Evolutionary conservation across 1,140 invertebrate genomes (phyloP).

Genomic region (Glossosoma conforme): DNA sequence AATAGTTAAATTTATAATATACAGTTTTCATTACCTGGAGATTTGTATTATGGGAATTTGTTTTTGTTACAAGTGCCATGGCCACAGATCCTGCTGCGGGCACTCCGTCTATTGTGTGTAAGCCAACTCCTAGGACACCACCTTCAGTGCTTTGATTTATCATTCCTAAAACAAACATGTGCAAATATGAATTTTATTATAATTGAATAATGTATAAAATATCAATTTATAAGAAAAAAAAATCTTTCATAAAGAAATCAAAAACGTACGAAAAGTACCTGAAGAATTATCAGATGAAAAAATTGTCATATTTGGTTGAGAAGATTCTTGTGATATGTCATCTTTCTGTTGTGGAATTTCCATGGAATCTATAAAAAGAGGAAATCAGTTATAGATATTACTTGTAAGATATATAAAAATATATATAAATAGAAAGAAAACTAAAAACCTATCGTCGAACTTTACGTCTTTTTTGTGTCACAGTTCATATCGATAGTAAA

Average conservation of each 20-base stretch:
- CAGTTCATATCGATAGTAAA: no score
- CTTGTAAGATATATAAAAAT: neutral
- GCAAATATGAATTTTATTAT: no score
- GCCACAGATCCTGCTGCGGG: constrained; percentile 32
- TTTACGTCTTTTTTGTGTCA: no score
- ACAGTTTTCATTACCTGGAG: constrained; percentile 32
- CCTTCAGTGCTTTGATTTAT: neutral
- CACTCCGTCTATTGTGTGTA: constrained; percentile 36
- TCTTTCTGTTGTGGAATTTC: neutral
- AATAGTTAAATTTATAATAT: no score
- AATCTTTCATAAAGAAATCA: constrained; percentile 3
- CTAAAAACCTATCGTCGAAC: no score
- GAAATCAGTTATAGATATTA: neutral
- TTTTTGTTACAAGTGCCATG: constrained; percentile 30
- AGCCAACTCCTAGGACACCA: constrained; percentile 8
- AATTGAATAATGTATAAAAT: no score
- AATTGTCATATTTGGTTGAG: neutral
- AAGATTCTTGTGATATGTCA: constrained; percentile 1
- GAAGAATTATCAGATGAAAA: neutral
- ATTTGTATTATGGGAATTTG: constrained; percentile 32
- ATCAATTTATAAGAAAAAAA: neutral
- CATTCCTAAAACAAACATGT: constrained; percentile 3
- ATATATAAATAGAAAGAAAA: neutral
- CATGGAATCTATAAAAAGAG: neutral
- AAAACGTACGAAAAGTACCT: neutral